Evolutionary conservation across 1,140 invertebrate genomes (phyloP).

Genomic region (Leptinotarsa defecta): DNA sequence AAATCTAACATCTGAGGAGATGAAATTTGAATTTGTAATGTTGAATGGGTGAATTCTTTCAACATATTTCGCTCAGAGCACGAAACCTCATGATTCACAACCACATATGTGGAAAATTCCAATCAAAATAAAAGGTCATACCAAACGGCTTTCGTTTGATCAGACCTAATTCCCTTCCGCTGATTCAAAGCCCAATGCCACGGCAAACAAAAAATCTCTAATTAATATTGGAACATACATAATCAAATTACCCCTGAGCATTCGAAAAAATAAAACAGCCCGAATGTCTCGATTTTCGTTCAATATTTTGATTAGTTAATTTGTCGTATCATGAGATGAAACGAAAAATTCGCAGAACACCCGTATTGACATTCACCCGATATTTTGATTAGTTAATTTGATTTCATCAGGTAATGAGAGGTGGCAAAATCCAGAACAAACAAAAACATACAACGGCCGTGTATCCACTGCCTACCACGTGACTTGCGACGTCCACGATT

Average conservation of each 20-base stretch:
- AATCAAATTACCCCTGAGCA: not conserved
- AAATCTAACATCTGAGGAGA: too few relatives aligned
- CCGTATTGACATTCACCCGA: not conserved
- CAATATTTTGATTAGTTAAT: too few relatives aligned
- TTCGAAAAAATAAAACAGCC: not conserved
- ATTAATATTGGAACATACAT: not conserved
- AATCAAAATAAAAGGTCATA: too few relatives aligned
- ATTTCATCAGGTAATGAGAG: not conserved
- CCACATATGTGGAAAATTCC: too few relatives aligned
- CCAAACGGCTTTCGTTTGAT: too few relatives aligned
- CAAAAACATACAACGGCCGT: not conserved
- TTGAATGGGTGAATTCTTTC: too few relatives aligned
- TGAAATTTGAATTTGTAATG: too few relatives aligned
- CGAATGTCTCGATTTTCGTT: too few relatives aligned
- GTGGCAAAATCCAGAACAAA: not conserved
- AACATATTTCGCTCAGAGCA: too few relatives aligned
- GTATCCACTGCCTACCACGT: not conserved
- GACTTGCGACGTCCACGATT: not conserved
- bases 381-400: conserved; percentile 6
- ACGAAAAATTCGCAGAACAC: not conserved
- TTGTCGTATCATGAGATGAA: too few relatives aligned
- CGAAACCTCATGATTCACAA: too few relatives aligned
- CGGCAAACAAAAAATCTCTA: not conserved
- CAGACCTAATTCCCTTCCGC: too few relatives aligned
- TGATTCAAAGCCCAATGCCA: not conserved